Evolutionary conservation across 2,797 vertebrate genomes (phyloP), one percentile per base, ranked within the genome.

Genomic region (Typhlichthys subterraneus): DNA sequence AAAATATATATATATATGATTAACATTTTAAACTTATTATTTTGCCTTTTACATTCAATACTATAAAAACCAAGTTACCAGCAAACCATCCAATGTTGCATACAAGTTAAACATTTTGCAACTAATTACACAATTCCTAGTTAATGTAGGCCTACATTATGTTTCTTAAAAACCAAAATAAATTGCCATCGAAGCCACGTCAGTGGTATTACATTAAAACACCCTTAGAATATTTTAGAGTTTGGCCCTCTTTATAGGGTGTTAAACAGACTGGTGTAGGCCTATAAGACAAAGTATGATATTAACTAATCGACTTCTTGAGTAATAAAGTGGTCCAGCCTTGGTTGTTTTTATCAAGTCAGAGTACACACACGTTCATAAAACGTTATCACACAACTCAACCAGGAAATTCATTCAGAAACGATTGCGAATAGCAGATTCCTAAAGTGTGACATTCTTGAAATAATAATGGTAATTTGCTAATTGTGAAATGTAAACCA

Each of bases 361-460:
- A 42, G 38, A 42, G 38, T 42, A 42, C 9, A 7, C 7, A 42
- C 38, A 42, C 7, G 38, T 42, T 42, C 38, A 42, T 9, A 42
- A 42, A 7, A 42, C 38, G 57, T 69, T 76, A 7, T 59, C 59
- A 57, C 65, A 67, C 55, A 19, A 64, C 65, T 69, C 55, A 19
- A 64, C 70, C 64, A 66, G 9, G 15, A 14, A 38, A 29, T 53
- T 17, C 13, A 23, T 13, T 29, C 23, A n/a, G 50, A 67, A 61
- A 13, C 15, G 48, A 0, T 53, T 14, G 6, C 60, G 65, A 47
- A 17, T 65, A 61, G 61, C 69, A 77, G 42, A 72, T 79, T 45
- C 45, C 45, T 45, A 9, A 31, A 53, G 45, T 13, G 23, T 3
- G 46, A 51, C 38, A 45, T 51, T 58, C 50, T 48, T 15, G 59